A percentile compares a stretch with the other conserved stretches of the same genome.
These are phyloP conservation scores for Belonocnema kinseyi DNA, from an alignment of 1,140 invertebrate genomes.

Conservation along the genomic window DNA sequence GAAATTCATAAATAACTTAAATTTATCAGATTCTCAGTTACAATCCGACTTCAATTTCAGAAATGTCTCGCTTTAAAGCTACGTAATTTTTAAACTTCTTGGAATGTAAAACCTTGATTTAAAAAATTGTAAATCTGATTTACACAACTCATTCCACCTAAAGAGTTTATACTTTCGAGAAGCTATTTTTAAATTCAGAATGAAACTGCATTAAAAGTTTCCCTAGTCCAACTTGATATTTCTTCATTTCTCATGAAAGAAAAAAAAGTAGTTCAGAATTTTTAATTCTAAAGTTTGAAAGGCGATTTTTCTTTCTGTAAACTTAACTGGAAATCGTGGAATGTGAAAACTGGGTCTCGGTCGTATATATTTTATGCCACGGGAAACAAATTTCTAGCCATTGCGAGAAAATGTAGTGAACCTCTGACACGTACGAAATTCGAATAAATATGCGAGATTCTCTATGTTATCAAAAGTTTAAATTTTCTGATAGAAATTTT, in stretches of 20 bases:
- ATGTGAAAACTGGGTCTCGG: conserved; percentile 30
- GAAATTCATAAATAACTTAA: no score
- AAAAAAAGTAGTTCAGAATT: background rate
- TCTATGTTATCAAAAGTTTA: background rate
- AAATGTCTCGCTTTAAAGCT: no score
- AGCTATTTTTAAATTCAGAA: background rate
- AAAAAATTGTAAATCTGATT: no score
- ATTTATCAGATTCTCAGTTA: no score
- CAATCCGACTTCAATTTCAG: no score
- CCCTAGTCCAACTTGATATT: background rate
- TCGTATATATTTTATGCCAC: conserved; percentile 33
- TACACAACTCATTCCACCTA: no score
- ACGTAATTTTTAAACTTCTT: no score
- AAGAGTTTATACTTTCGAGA: background rate
- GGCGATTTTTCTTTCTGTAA: background rate
- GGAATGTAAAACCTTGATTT: no score
- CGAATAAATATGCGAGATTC: background rate
- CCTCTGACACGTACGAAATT: conserved; percentile 4
- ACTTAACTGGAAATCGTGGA: conserved; percentile 12
- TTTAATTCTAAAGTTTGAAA: conserved; percentile 13
- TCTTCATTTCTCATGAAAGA: background rate
- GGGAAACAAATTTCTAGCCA: conserved; percentile 1
- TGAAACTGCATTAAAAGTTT: background rate
- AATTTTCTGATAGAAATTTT: background rate
- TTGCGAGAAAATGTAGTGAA: conserved; percentile 18